Base-by-base conservation (phyloP, 2,797 vertebrate species). In the Notoglanidium macrostoma region DNA sequence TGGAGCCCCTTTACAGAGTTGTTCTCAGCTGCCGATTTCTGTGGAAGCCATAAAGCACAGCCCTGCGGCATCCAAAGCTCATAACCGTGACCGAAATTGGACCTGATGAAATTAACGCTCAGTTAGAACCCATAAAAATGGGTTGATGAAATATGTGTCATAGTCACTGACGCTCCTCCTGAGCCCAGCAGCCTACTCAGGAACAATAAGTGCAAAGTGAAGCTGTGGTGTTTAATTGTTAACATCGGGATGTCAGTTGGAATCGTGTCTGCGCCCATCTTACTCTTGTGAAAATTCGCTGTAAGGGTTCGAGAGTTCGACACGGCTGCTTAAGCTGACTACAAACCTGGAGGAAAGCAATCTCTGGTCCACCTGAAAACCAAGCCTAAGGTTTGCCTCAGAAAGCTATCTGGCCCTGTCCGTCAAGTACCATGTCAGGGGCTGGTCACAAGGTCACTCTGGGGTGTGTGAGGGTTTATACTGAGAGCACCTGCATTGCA, bases 51-150 rank as follows among this genome's bases (percentile, higher is more conserved):
- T 73, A 87, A 85, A 12, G 63, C 80, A 54, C 68, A 79, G 63
- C 61, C 74, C 82, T 70, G 54, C 35, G 21, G 74, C 55, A 9
- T 76, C 78, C 59, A 67, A 65, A 83, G 83, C 67, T 79, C 61
- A 78, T 79, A 90, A 88, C 55, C 73, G 57, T 29, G 76, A 85
- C 29, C 55, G 35, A 70, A 89, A 87, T 84, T 85, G 57, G 81
- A 72, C 65, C 32, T 87, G 77, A 88, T 86, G 65, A 88, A 88
- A 90, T 87, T 85, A 89, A 74, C 5, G 82, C 57, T 87, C 70
- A 59, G 77, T 86, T 55, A 87, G 49, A 87, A 84, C 81, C 78
- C 68, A 83, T 83, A 86, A 87, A 88, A 87, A 76, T 40, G 65
- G 59, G 70, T 68, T 76, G 78, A 54, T 84, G 59, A 90, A 79